A percentile compares a stretch with the other conserved stretches of the same genome.
phyloP scores from a whole-genome alignment of 2,888 invertebrate species.

The Cerastis leucographa region DNA sequence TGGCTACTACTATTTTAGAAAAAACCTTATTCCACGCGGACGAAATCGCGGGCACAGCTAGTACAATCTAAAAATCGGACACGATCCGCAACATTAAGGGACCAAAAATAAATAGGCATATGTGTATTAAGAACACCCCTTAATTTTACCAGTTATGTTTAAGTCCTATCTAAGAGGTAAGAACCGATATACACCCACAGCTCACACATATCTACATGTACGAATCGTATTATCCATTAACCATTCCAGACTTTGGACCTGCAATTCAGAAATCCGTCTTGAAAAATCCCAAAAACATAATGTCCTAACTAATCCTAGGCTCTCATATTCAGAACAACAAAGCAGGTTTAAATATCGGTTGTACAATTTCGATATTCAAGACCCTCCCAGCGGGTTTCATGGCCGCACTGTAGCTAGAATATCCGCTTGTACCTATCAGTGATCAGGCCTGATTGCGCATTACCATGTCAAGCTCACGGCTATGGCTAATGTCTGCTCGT shows the following conservation, averaged over 20 bases:
- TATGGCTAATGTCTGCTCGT: conserved; percentile 74
- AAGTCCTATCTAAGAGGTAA: no score
- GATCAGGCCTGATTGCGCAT: conserved; percentile 80
- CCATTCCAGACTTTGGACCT: neutral
- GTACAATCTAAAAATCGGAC: no score
- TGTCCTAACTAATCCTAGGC: neutral
- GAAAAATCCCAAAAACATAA: neutral
- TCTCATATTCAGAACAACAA: neutral
- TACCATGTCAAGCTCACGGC: conserved; percentile 78
- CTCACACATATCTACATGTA: no score
- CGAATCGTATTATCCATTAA: neutral
- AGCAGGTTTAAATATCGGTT: neutral
- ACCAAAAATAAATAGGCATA: no score
- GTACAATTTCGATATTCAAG: neutral
- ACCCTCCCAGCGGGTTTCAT: conserved; percentile 35
- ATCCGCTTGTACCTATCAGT: conserved; percentile 72
- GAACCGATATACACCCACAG: no score
- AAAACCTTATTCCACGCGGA: no score
- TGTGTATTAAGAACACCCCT: no score
- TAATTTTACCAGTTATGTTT: no score
- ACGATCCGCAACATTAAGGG: no score
- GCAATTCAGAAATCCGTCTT: neutral
- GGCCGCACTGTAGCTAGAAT: conserved; percentile 66
- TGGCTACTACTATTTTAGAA: no score
- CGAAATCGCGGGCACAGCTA: no score